Base-by-base conservation (phyloP, 1,140 invertebrate species). In the Ruditapes philippinarum region DNA sequence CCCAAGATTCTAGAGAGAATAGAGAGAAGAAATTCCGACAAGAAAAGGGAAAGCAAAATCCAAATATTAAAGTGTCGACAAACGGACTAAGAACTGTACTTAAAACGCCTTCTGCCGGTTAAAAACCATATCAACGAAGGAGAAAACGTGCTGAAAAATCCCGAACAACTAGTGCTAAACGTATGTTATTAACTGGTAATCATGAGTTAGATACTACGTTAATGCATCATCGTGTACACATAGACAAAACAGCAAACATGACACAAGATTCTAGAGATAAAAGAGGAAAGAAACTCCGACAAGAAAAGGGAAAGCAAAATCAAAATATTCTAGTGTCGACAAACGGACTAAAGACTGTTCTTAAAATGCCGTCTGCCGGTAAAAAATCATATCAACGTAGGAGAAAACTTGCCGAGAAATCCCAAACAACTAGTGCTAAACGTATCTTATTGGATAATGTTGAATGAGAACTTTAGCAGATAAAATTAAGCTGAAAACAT, bases 41-140 rank as follows among this genome's bases (percentile, higher is more conserved):
- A 7, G 31, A 65, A 5, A n/a, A 25, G 11, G 31, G 22, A 31
- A n/a, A n/a, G n/a, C n/a, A n/a, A n/a, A n/a, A n/a, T n/a, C n/a
- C n/a, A n/a, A n/a, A n/a, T n/a, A n/a, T n/a, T 65, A 38, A 42
- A 17, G 9, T 9, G 40, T 76, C 73, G 4, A 42, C 38, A 25
- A 49, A 76, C n/a, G 73, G 73, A n/a, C 9, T 17, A 9, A 76
- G 73, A 22, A 76, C 73, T 7, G 73, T 76, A 1, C 17, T 76
- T 22, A 40, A n/a, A n/a, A 76, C 73, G 3, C 73, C 73, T n/a
- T 7, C 73, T 76, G 73, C 73, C 22, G 73, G 38, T 11, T 22
- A 49, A 22, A 76, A 76, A 76, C 36, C 73, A 9, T 11, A 45
- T 22, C 73, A 76, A 36, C n/a, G 9, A 19, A 76, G 45, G 38